phyloP scores from a whole-genome alignment of 2,888 invertebrate species.

The Tetheella fluctuosa region DNA sequence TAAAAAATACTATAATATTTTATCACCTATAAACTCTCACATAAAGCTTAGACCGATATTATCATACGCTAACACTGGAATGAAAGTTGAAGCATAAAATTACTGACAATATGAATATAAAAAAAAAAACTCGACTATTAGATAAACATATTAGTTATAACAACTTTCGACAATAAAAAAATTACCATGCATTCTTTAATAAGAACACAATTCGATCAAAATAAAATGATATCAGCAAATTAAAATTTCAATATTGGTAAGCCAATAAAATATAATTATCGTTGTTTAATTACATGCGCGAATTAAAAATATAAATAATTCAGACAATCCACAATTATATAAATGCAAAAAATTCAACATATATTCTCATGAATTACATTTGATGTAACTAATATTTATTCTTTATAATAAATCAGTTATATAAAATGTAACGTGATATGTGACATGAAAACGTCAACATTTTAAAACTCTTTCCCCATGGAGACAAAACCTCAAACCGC shows the following conservation, averaged over 20 bases:
- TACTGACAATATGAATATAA: constrained; percentile 53
- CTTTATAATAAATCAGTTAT: constrained; percentile 20
- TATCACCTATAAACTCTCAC: constrained; percentile 66
- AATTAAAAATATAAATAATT: constrained; percentile 48
- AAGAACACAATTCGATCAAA: constrained; percentile 50
- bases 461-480: constrained; percentile 24
- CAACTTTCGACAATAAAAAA: constrained; percentile 39
- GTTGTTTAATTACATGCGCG: constrained; percentile 61
- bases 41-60: constrained; percentile 75
- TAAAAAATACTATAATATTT: constrained; percentile 66
- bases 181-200: constrained; percentile 56
- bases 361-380: constrained; percentile 36
- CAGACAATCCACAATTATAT: constrained; percentile 59
- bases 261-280: constrained; percentile 70
- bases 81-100: constrained; percentile 75
- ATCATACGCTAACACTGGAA: constrained; percentile 76
- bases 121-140: constrained; percentile 46
- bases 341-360: constrained; percentile 64
- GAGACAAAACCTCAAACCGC: neutral
- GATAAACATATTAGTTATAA: constrained; percentile 40
- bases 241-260: constrained; percentile 64
- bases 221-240: constrained; percentile 65
- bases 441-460: constrained; percentile 32
- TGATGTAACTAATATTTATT: constrained; percentile 19
- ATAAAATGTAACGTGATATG: constrained; percentile 37